Percentiles rank a stretch among this genome's conserved stretches.
phyloP scores from a whole-genome alignment of 2,113 vertebrate species.

The Papio anubis region DNA sequence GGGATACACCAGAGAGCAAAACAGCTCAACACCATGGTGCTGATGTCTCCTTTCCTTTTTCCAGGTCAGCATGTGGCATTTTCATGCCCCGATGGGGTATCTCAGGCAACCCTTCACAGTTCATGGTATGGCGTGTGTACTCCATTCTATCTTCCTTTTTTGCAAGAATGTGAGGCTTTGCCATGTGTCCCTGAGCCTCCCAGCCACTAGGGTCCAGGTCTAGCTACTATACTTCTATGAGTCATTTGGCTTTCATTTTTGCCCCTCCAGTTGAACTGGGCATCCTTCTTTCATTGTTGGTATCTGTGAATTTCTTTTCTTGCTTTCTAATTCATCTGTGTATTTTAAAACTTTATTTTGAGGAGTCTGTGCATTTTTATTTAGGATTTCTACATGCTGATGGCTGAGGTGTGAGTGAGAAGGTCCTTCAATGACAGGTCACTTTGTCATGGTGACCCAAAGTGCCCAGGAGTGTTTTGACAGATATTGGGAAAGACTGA shows the following conservation, averaged over 20 bases:
- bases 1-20: background rate
- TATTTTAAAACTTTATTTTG: background rate
- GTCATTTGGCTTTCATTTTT: background rate
- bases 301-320: background rate
- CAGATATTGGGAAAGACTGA: background rate
- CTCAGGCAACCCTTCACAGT: background rate
- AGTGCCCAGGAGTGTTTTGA: background rate
- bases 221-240: background rate
- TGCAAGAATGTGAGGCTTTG: background rate
- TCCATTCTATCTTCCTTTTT: background rate
- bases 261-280: background rate
- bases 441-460: background rate
- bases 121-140: background rate
- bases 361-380: background rate
- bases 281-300: background rate
- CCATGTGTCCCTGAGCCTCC: background rate
- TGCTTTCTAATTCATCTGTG: background rate
- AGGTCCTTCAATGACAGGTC: background rate
- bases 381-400: background rate
- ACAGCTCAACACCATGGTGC: background rate
- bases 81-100: background rate
- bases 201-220: background rate
- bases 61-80: background rate
- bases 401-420: background rate
- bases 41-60: background rate